Evolutionary conservation across 2,113 vertebrate genomes (phyloP), one percentile per base, ranked within the genome.

Genomic region (Lophius piscatorius): DNA sequence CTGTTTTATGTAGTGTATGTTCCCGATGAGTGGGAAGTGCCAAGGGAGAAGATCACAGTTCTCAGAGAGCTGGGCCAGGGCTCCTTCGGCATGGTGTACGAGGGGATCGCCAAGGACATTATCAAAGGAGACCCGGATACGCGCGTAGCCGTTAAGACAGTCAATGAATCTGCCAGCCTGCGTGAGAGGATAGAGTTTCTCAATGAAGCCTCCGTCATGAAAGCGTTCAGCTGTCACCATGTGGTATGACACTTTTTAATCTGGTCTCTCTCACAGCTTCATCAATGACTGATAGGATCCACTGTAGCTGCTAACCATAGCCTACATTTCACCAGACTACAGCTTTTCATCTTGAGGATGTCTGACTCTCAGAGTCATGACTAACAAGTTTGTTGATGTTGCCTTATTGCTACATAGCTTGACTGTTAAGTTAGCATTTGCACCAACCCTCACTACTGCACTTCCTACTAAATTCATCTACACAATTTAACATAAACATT

Each of bases 71-170:
- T 98, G 79, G 97, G 97, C 0, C 97, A 99, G 81, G 97, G 97
- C 40, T 98, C 97, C 69, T 98, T 99, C 0, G 97, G 97, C 13
- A 99, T 99, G 97, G 97, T 99, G 7, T 99, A 99, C 0, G 96
- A 99, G 62, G 97, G 97, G 1, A 90, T 93, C 0, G 96, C 97
- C 81, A 95, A 92, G 78, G 97, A 97, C 78, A 93, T 98, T 0
- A 83, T 99, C 38, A 97, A 98, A 88, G 96, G 96, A 0, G 96
- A 97, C 66, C 86, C 92, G 0, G 94, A 97, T 58, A 97, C 92
- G 0, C 93, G 89, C 0, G 97, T 99, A 3, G 97, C 97, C 0
- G 95, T 99, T 63, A 99, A 99, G 84, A 98, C 97, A 0, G 97
- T 99, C 18, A 98, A 98, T 1, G 97, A 99, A 40, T 93, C 94